phyloP scores from a whole-genome alignment of 2,113 vertebrate genomes.

The Ahaetulla prasina region DNA sequence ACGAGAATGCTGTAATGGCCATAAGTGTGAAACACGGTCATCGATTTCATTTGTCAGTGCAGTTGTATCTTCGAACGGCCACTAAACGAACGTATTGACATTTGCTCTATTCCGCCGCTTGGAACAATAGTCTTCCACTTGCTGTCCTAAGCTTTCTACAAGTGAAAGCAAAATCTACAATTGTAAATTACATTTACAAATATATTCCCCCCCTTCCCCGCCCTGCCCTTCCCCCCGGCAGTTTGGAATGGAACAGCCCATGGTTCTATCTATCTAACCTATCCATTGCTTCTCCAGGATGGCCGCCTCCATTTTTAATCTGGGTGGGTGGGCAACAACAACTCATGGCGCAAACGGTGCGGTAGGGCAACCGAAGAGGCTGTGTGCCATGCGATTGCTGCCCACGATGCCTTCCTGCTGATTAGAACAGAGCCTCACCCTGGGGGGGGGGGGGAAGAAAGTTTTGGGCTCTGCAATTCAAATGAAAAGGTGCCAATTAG shows the following conservation, averaged over 20 bases:
- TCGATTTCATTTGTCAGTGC: neutral
- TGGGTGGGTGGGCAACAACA: neutral
- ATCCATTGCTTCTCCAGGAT: neutral
- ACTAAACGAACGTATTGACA: neutral
- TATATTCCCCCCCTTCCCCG: no score
- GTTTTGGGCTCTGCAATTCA: neutral
- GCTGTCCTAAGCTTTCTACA: neutral
- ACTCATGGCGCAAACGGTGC: no score
- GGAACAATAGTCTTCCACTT: neutral
- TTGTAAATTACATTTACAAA: neutral
- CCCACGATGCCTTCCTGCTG: neutral
- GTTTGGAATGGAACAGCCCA: neutral
- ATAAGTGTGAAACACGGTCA: neutral
- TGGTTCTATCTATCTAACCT: neutral
- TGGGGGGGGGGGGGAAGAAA: neutral
- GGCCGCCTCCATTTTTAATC: neutral
- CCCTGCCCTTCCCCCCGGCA: no score
- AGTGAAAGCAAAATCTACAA: no score
- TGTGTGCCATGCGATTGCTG: neutral
- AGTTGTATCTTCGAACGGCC: rapidly evolving
- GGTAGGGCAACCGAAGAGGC: neutral
- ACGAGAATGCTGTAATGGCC: neutral
- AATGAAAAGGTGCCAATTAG: constrained; percentile 13
- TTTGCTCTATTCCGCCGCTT: neutral
- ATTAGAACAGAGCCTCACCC: neutral